phyloP scores from a whole-genome alignment of 2,888 invertebrate genomes.

The Dolomedes plantarius region DNA sequence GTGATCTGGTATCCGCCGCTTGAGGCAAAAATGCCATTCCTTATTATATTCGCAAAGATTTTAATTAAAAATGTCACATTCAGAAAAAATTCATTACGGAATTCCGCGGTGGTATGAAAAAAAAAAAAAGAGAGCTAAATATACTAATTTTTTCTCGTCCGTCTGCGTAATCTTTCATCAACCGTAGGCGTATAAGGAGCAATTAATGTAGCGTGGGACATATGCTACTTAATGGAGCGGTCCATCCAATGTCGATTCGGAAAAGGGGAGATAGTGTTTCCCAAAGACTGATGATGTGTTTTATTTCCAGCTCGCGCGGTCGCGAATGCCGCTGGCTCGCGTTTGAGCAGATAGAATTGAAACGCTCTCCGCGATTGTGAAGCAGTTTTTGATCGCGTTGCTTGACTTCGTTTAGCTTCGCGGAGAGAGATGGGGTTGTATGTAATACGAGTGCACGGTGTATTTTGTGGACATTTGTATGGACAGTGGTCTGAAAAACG shows the following conservation, averaged over 20 bases:
- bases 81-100: neutral
- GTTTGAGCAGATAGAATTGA: too few species aligned
- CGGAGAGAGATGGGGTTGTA: too few species aligned
- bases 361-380: too few species aligned
- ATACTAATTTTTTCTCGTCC: neutral
- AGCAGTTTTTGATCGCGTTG: too few species aligned
- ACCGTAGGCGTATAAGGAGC: constrained; percentile 35
- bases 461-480: too few species aligned
- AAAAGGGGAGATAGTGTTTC: constrained; percentile 1
- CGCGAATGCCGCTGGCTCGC: too few species aligned
- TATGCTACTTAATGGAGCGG: constrained; percentile 32
- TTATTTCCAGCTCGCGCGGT: neutral
- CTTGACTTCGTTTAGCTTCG: too few species aligned
- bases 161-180: constrained; percentile 33
- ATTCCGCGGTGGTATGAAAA: neutral
- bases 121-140: neutral
- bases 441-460: too few species aligned
- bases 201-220: constrained; percentile 49
- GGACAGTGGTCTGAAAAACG: too few species aligned
- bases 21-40: neutral
- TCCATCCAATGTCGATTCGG: neutral
- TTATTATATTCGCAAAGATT: neutral
- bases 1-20: neutral
- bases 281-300: neutral
- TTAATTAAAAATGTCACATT: constrained; percentile 18